Evolutionary conservation across 1,140 invertebrate species (phyloP), one percentile per base, ranked within the genome.

Genomic region (Macrocentrus cingulum): DNA sequence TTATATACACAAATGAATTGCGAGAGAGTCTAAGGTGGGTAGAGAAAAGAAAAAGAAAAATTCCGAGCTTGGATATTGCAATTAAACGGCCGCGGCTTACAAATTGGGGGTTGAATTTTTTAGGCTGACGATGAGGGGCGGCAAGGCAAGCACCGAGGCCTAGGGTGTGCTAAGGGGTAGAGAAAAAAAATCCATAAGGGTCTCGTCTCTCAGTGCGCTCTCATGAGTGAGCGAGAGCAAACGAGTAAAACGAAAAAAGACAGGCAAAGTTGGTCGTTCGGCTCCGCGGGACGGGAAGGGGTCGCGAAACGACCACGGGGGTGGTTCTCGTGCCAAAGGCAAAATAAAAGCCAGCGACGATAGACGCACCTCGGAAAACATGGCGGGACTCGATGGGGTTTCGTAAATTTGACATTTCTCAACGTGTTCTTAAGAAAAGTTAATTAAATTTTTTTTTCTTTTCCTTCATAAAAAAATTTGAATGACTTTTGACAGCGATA

Each of bases 71-170:
- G 67, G 65, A 72, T 77, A 76, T 76, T 69, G 71, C 75, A 77
- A 75, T 76, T 76, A 77, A 77, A 76, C 71, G 68, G 66, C 63
- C 67, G 66, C 66, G 70, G 67, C 62, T 70, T 67, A 72, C 74
- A 75, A 76, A 77, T 77, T 73, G 75, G 66, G 70, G 68, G 75
- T 73, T 76, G 70, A 72, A 74, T 74, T 75, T 76, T 76, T 70
- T 62, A 61, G 59, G 59, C 64, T 64, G 58, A 55, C 55, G 57
- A 59, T 54, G 62, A 48, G 61, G 52, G 66, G 54, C 60, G 53
- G 51, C 54, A 52, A 25, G 34, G 46, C 45, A 41, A 32, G 48
- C 6, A 29, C 25, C 34, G 11, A 25, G 39, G 11, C 23, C 37
- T 20, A 16, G 44, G 52, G 16, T 57, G 52, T 46, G 46, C 48